Percentiles rank a stretch among this genome's conserved stretches.
These are phyloP conservation scores for Condylura cristata DNA, from an alignment of 2,113 vertebrate species.

Conservation along the genomic window DNA sequence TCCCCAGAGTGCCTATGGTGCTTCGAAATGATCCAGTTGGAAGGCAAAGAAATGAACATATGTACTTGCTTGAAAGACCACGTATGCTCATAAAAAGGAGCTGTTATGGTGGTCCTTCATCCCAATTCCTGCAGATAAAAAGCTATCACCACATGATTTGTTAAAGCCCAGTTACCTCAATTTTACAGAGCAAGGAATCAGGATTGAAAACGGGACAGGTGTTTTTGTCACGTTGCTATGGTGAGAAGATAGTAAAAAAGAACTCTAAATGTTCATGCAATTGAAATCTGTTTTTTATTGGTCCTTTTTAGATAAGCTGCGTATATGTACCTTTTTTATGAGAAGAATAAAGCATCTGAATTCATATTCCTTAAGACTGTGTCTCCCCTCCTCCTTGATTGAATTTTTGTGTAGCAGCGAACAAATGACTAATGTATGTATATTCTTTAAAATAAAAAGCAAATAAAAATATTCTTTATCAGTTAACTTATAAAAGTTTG, in stretches of 20 bases:
- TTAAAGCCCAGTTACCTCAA: conserved; percentile 44
- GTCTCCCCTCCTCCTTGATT: background rate
- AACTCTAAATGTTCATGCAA: conserved; percentile 56
- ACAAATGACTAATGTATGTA: conserved; percentile 41
- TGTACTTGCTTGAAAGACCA: conserved; percentile 40
- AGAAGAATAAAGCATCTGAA: background rate
- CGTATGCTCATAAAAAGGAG: conserved; percentile 44
- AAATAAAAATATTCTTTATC: no score
- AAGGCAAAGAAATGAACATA: conserved; percentile 29
- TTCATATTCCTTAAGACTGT: background rate
- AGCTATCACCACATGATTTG: background rate
- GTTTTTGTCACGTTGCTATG: conserved; percentile 68
- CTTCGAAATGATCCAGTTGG: conserved; percentile 53
- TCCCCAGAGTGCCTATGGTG: background rate
- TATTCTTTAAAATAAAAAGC: background rate
- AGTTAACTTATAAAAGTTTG: background rate
- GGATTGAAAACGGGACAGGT: conserved; percentile 47
- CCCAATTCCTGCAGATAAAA: conserved; percentile 59
- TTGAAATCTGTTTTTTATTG: conserved; percentile 57
- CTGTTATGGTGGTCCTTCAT: conserved; percentile 63
- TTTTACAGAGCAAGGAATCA: conserved; percentile 55
- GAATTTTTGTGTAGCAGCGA: conserved; percentile 33
- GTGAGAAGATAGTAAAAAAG: conserved; percentile 64
- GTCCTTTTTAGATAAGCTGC: conserved; percentile 52
- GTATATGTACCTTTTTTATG: background rate